Conservation (phyloP, 2,113 vertebrate genomes). For the Cheirogaleus medius region DNA sequence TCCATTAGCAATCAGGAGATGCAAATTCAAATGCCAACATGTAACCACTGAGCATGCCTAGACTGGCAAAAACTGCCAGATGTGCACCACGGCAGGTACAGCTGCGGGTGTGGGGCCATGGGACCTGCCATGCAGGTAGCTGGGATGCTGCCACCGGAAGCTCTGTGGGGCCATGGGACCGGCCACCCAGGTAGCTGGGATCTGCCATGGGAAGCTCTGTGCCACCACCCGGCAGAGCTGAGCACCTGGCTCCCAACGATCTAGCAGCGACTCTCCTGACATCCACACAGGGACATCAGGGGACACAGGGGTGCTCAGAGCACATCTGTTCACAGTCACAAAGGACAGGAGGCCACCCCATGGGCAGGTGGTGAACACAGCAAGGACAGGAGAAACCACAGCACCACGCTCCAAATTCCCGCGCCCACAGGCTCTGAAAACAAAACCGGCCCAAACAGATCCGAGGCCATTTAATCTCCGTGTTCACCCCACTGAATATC, state of each 20-base stretch:
- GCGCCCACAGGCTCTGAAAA: not conserved
- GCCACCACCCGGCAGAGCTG: not conserved
- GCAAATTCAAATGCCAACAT: accelerated
- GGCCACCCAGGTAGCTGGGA: not conserved
- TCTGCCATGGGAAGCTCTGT: accelerated
- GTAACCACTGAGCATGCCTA: accelerated
- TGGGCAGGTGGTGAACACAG: accelerated
- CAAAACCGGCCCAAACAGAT: not conserved
- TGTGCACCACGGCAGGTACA: no score
- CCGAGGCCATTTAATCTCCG: accelerated
- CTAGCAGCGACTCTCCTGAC: not conserved
- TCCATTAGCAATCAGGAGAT: accelerated
- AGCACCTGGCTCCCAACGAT: accelerated
- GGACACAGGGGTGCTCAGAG: accelerated
- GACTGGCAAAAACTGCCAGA: accelerated
- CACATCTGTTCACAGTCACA: not conserved
- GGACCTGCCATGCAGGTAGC: not conserved
- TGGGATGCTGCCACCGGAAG: not conserved
- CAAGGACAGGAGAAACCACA: accelerated
- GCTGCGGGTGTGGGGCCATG: accelerated
- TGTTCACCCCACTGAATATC: not conserved
- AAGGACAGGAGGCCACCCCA: accelerated
- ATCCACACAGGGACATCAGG: accelerated
- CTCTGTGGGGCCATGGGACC: not conserved
- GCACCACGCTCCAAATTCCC: accelerated